A percentile compares a stretch with the other conserved stretches of the same genome.
Evolutionary conservation across 2,113 vertebrate species (phyloP).

Genomic region (Theropithecus gelada): DNA sequence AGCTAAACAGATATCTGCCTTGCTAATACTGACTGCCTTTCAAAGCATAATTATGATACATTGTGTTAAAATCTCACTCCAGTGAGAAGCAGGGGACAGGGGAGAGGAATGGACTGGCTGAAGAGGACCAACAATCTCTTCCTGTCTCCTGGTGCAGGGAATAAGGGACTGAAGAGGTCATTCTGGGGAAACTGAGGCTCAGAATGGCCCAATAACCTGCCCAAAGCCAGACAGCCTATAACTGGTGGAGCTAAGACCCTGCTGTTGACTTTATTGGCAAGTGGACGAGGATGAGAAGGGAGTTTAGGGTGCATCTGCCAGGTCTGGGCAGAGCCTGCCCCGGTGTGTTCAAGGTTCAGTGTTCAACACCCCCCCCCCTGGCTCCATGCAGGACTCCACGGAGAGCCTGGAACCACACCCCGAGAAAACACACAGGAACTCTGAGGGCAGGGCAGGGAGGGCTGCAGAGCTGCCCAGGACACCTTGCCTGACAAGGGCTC

Average conservation of each 20-base stretch:
- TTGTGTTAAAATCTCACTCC: neutral
- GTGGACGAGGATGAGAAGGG: neutral
- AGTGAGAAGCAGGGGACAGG: neutral
- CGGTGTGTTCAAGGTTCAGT: neutral
- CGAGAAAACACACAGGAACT: neutral
- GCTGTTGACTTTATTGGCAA: neutral
- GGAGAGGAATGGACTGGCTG: neutral
- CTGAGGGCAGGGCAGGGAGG: neutral
- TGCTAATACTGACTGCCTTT: neutral
- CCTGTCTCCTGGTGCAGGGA: neutral
- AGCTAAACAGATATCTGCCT: neutral
- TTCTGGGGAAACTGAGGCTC: neutral
- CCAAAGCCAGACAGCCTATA: neutral
- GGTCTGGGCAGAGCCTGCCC: neutral
- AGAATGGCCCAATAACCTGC: neutral
- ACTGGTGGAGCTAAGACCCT: no score
- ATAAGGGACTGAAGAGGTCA: neutral
- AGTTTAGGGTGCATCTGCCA: neutral
- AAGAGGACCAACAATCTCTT: neutral
- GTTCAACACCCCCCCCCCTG: no score
- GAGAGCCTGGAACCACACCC: neutral
- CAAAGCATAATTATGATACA: neutral
- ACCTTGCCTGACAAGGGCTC: fast-evolving
- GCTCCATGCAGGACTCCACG: neutral
- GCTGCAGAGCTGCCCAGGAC: neutral